Conservation (phyloP, 2,888 invertebrate genomes). For the Abscondita cerata region DNA sequence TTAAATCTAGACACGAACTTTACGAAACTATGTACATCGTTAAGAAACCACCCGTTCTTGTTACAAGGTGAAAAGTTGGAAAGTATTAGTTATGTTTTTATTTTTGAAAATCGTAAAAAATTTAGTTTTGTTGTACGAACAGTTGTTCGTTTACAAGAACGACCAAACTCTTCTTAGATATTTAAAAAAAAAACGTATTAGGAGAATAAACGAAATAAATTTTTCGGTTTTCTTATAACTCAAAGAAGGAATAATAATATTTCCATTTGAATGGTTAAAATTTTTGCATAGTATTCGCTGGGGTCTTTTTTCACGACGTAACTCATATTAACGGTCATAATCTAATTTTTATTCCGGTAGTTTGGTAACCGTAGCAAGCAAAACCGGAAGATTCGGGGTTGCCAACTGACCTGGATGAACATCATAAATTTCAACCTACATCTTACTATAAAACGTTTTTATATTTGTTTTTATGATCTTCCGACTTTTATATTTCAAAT, state of each 20-base stretch:
- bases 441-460: conserved; percentile 36
- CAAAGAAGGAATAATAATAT: conserved; percentile 3
- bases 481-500: conserved; percentile 8
- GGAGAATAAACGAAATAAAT: no score
- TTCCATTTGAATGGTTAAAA: conserved; percentile 12
- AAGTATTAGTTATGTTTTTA: conserved; percentile 9
- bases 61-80: conserved; percentile 1
- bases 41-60: background rate
- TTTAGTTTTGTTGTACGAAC: no score
- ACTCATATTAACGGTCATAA: conserved; percentile 35
- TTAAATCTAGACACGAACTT: conserved; percentile 7
- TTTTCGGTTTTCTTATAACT: background rate
- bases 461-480: conserved; percentile 31
- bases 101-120: no score
- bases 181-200: no score
- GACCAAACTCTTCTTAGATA: no score
- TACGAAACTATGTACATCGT: conserved; percentile 8
- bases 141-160: no score
- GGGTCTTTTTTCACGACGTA: conserved; percentile 23
- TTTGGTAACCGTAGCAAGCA: conserved; percentile 23
- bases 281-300: conserved; percentile 7
- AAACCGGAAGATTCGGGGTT: conserved; percentile 29
- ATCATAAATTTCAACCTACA: conserved; percentile 33
- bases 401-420: conserved; percentile 37
- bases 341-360: conserved; percentile 36